Conservation (phyloP, 2,888 invertebrate genomes). For the Bhutanitis thaidina region DNA sequence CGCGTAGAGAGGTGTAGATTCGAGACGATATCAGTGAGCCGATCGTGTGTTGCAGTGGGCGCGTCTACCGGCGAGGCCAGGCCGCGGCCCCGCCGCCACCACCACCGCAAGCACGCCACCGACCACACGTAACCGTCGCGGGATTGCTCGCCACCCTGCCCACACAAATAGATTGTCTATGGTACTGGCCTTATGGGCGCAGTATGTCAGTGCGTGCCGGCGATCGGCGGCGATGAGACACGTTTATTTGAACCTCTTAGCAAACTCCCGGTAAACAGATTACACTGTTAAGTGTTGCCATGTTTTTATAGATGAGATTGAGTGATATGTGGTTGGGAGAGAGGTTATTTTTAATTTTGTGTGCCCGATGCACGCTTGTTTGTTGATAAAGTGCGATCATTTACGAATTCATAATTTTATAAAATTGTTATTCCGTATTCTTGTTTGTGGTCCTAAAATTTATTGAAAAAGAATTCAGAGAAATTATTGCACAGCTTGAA, state of each 20-base stretch:
- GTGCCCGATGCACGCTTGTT: background rate
- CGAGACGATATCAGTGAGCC: background rate
- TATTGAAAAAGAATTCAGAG: background rate
- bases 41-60: conserved; percentile 11
- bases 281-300: background rate
- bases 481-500: background rate
- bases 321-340: background rate
- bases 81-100: conserved; percentile 39
- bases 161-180: conserved; percentile 16
- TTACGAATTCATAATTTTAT: too few species aligned
- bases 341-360: background rate
- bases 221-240: too few species aligned
- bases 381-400: background rate
- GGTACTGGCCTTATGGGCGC: background rate
- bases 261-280: too few species aligned
- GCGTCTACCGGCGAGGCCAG: conserved; percentile 27
- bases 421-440: background rate
- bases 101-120: conserved; percentile 51
- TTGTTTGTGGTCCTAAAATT: background rate
- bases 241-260: too few species aligned
- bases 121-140: conserved; percentile 56
- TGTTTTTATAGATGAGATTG: conserved; percentile 6
- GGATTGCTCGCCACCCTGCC: conserved; percentile 1
- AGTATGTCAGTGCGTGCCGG: too few species aligned
- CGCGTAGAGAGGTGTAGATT: too few species aligned